Conservation (phyloP, 2,888 invertebrate species). For the Rambutsinella grinnellia region DNA sequence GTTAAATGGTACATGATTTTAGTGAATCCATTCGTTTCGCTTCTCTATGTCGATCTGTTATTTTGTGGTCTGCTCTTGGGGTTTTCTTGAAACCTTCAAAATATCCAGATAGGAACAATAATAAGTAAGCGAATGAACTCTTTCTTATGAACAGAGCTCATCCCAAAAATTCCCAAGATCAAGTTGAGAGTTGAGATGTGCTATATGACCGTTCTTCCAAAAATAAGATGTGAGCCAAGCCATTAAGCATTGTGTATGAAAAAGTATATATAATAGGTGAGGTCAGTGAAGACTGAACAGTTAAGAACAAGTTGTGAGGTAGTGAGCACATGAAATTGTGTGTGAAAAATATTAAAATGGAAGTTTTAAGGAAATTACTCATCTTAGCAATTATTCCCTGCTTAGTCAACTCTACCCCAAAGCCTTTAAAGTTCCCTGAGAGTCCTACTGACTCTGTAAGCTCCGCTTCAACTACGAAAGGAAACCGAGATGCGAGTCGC, state of each 20-base stretch:
- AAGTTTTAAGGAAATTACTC: conserved; percentile 4
- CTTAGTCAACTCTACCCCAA: conserved; percentile 9
- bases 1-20: no score
- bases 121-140: not conserved
- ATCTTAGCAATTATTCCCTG: conserved; percentile 26
- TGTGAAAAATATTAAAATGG: conserved; percentile 11
- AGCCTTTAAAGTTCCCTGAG: conserved; percentile 55
- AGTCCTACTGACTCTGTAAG: conserved; percentile 13
- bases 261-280: not conserved
- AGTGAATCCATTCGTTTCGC: no score
- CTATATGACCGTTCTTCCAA: not conserved
- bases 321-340: not conserved
- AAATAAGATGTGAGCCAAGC: not conserved
- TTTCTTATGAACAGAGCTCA: not conserved
- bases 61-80: conserved; percentile 16
- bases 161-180: conserved; percentile 50
- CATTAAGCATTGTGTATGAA: not conserved
- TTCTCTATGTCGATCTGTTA: not conserved
- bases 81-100: conserved; percentile 57
- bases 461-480: not conserved
- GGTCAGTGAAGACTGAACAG: not conserved
- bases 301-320: not conserved
- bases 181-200: conserved; percentile 35
- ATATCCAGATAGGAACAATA: conserved; percentile 49
- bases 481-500: conserved; percentile 29